A percentile compares a stretch with the other conserved stretches of the same genome.
Evolutionary conservation across 2,888 invertebrate species (phyloP).

Genomic region (Metacarcinus magister): DNA sequence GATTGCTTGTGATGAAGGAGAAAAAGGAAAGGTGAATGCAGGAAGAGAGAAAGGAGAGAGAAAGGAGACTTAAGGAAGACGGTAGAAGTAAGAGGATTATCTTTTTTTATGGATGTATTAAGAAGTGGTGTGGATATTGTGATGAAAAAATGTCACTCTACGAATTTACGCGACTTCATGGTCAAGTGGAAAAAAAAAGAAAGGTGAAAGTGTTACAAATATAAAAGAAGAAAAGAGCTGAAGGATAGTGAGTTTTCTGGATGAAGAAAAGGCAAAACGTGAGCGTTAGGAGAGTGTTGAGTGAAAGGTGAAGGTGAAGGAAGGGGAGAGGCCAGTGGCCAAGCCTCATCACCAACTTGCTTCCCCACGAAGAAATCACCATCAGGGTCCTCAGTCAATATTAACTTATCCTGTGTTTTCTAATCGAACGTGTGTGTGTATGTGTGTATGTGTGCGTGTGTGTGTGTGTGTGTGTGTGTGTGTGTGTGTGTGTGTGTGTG

Average conservation of each 20-base stretch:
- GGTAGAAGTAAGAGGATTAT: not conserved
- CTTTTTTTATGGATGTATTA: not conserved
- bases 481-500: not conserved
- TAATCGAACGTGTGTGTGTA: not conserved
- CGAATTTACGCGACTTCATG: not conserved
- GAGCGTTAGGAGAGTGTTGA: not conserved
- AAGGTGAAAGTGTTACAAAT: no score
- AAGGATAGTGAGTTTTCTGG: not conserved
- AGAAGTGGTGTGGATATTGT: not conserved
- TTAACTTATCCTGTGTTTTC: conserved; percentile 17
- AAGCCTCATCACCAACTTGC: not conserved
- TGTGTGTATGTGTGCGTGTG: not conserved
- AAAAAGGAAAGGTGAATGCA: not conserved
- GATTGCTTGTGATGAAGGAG: not conserved
- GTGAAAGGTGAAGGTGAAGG: not conserved
- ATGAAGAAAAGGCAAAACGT: not conserved
- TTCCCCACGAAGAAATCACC: not conserved
- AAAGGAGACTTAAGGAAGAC: not conserved
- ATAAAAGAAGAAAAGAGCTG: not conserved
- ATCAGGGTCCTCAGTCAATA: conserved; percentile 32
- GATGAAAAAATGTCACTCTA: not conserved
- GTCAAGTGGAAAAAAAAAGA: not conserved
- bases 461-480: conserved; percentile 2
- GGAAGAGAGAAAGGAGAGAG: not conserved
- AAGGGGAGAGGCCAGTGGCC: not conserved